These are phyloP conservation scores for Pogona vitticeps DNA, from an alignment of 2,113 vertebrate species.

Conservation along the genomic window DNA sequence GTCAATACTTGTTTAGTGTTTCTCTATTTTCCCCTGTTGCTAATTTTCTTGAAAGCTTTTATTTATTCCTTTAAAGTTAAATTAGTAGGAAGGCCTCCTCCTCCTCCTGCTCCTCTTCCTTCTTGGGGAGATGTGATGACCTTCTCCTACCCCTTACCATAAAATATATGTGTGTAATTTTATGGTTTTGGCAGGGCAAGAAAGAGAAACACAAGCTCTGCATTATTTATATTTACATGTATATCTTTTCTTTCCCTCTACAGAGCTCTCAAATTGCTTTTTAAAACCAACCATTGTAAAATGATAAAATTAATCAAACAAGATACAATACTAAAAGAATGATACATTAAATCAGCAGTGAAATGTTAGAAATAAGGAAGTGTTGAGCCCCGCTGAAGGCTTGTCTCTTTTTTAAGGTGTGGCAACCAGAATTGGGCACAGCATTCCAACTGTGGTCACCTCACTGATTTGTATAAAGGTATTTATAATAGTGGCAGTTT, in stretches of 20 bases:
- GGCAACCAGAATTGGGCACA: no score
- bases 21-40: conserved; percentile 64
- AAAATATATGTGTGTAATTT: fast-evolving
- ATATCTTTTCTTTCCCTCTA: not conserved
- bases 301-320: not conserved
- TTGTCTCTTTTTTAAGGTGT: not conserved
- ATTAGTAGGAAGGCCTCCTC: not conserved
- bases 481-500: no score
- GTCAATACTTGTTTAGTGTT: conserved; percentile 72
- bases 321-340: not conserved
- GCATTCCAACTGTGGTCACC: not conserved
- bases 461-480: not conserved
- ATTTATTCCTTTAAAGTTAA: conserved; percentile 24
- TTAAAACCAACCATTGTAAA: not conserved
- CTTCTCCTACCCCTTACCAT: fast-evolving
- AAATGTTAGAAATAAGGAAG: not conserved
- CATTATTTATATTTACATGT: not conserved
- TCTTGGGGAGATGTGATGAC: fast-evolving
- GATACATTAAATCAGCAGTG: not conserved
- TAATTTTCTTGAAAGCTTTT: conserved; percentile 68
- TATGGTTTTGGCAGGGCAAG: not conserved
- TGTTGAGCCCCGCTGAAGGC: not conserved
- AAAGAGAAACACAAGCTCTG: not conserved
- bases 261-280: not conserved
- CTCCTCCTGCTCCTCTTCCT: no score